Evolutionary conservation across 2,888 invertebrate species (phyloP), one percentile per base, ranked within the genome.

Genomic region (Mayetiola destructor): DNA sequence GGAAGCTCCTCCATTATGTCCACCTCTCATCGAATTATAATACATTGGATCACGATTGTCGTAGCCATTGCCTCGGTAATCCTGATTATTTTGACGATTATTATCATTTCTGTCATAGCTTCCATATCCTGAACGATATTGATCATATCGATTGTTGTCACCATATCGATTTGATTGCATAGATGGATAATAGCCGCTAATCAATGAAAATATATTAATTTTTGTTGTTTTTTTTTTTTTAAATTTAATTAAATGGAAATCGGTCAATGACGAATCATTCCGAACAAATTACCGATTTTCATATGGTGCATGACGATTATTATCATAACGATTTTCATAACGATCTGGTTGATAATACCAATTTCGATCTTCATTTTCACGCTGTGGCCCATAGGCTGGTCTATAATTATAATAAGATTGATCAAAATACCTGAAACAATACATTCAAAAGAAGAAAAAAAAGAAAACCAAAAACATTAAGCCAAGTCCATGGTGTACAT

Each of bases 31-130:
- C 12, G 53, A 30, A 32, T 61, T 61, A 53, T 63, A 61, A 55
- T 63, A 61, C 56, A 66, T 64, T 18, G 68, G 66, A 63, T 70
- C 70, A 23, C 70, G 62, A 59, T 62, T 69, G 16, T 69, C 69
- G 58, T 72, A 72, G 35, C 70, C 70, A 62, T 67, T 66, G 9
- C 68, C 68, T 23, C 68, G 63, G 35, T 61, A 61, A 57, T 62
- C 61, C 35, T 63, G 63, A 40, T 64, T 32, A 18, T 40, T 42
- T 27, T 56, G 37, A 27, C 18, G 63, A 18, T 62, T 36, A 36
- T 40, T 59, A 10, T 53, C 53, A 53, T 53, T 30, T 2, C 56
- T 59, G 35, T 59, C 60, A 35, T 61, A 62, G 18, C 59, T 54
- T 5, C 56, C 55, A 3, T 36, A 2, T 16, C 5, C 36, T 16